A percentile compares a stretch with the other conserved stretches of the same genome.
These are phyloP conservation scores for Napeogenes inachia DNA, from an alignment of 2,888 invertebrate species.

Conservation along the genomic window DNA sequence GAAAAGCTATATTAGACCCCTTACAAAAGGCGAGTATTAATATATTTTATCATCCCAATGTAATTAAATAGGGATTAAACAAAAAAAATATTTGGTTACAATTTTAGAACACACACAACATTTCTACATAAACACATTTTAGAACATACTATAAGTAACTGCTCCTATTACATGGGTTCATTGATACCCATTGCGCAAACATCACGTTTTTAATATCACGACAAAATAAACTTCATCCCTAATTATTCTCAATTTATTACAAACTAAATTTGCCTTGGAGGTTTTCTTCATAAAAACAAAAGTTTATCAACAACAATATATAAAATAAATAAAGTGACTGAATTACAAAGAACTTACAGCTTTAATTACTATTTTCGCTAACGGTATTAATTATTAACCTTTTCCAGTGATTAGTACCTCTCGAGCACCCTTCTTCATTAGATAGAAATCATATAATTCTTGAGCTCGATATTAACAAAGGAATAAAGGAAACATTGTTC, in stretches of 20 bases:
- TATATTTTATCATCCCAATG: too few species aligned
- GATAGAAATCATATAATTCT: constrained; percentile 33
- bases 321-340: constrained; percentile 29
- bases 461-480: constrained; percentile 28
- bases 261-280: neutral
- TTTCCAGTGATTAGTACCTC: constrained; percentile 33
- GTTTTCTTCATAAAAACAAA: constrained; percentile 1
- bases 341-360: constrained; percentile 30
- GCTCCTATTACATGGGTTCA: neutral
- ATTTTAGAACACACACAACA: too few species aligned
- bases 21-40: neutral
- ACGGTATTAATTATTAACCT: constrained; percentile 42
- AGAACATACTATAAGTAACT: too few species aligned
- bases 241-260: constrained; percentile 4
- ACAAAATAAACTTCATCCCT: constrained; percentile 1
- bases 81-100: too few species aligned
- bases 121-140: too few species aligned
- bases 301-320: constrained; percentile 13
- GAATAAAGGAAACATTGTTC: constrained; percentile 8
- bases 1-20: constrained; percentile 7
- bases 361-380: constrained; percentile 42
- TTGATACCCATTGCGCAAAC: neutral
- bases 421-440: constrained; percentile 42
- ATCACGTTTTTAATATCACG: constrained; percentile 3
- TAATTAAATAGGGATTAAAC: too few species aligned